Base-by-base conservation (phyloP, 2,797 vertebrate genomes). In the Botia kubotai region DNA sequence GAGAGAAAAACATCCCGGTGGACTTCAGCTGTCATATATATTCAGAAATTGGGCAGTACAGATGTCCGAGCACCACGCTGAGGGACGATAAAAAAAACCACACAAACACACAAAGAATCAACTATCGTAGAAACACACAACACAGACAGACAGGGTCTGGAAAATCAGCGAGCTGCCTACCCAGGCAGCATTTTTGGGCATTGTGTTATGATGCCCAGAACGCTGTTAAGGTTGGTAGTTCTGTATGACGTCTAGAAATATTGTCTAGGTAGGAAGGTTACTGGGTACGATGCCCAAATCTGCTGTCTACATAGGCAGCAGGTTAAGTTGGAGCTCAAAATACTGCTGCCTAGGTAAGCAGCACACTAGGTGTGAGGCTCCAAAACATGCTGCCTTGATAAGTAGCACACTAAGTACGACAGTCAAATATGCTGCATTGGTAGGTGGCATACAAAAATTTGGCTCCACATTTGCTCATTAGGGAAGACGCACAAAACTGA, bases 21-120 rank as follows among this genome's bases (percentile, higher is more conserved):
- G 79, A 74, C 17, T n/a, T 73, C 23, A 2, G 53, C 62, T 26
- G 71, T 23, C 72, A 62, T 26, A 80, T 57, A 79, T 74, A 68
- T 67, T 58, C 52, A 80, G 23, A 60, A 68, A 74, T 50, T 74
- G 74, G 79, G 50, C 79, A 80, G 79, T 80, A 80, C 79, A 80
- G 79, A 80, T 80, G 79, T 80, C 79, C 79, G 17, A 67, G 79
- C 55, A 33, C 26, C 48, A 74, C 13, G n/a, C 36, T 67, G 52
- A 29, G 26, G 39, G 69, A 70, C 43, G 2, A 4, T 19, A 48
- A 80, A 33, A 65, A 21, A 26, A 26, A 26, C 23, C 23, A 26
- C 23, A 65, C 4, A 17, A 1, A 57, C 16, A 0, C 46, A 7
- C 2, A 48, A 16, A 72, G 16, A 79, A 79, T 8, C 68, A 63